phyloP scores from a whole-genome alignment of 2,113 vertebrate genomes.

The Carollia perspicillata region DNA sequence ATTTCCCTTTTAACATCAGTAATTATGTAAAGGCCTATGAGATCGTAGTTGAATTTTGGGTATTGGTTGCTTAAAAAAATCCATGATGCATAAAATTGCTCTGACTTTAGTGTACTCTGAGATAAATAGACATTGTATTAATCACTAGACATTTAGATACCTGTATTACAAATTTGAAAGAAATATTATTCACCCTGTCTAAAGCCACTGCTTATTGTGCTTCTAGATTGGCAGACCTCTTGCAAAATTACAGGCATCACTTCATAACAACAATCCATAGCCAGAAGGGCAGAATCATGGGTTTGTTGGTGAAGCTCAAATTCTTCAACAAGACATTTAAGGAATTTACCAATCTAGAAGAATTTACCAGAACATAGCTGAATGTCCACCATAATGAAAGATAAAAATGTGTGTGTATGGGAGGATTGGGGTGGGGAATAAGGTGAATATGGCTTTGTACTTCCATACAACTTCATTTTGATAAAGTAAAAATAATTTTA shows the following conservation, averaged over 20 bases:
- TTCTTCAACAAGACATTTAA: neutral
- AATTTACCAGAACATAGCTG: neutral
- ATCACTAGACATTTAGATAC: neutral
- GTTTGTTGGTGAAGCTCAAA: neutral
- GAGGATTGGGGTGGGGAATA: fast-evolving
- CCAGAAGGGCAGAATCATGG: neutral
- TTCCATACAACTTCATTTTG: neutral
- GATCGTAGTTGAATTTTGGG: neutral
- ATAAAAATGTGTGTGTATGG: neutral
- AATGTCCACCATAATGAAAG: neutral
- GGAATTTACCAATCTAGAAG: neutral
- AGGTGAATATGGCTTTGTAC: neutral
- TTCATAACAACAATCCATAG: neutral
- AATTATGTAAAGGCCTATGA: neutral
- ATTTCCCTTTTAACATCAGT: neutral
- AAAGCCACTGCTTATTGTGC: neutral
- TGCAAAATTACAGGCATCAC: neutral
- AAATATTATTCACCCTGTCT: neutral
- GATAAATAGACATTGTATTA: neutral
- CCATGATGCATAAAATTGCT: neutral
- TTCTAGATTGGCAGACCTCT: neutral
- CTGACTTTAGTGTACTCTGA: neutral
- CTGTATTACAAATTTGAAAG: neutral
- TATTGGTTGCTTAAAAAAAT: neutral
- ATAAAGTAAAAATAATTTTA: neutral